Conservation (phyloP, 2,113 vertebrate species). For the Polyodon spathula region DNA sequence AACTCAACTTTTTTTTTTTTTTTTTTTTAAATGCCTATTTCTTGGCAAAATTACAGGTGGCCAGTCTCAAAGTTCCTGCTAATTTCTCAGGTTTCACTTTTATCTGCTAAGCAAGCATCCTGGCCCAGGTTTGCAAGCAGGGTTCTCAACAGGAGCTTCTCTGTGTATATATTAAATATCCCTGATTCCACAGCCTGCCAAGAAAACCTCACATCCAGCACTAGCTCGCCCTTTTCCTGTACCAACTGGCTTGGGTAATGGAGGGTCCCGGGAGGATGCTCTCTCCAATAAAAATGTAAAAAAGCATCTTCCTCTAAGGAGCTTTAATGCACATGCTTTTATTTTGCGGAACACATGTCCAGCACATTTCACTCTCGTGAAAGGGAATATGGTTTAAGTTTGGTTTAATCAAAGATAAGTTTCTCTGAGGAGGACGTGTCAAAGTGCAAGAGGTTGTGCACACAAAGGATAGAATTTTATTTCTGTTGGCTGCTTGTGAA, state of each 20-base stretch:
- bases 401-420: slow-evolving; percentile 42
- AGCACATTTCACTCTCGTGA: slow-evolving; percentile 63
- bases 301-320: slow-evolving; percentile 25
- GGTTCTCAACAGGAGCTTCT: slow-evolving; percentile 60
- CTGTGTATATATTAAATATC: slow-evolving; percentile 58
- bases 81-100: slow-evolving; percentile 75
- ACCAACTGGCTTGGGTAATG: slow-evolving; percentile 49
- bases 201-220: slow-evolving; percentile 46
- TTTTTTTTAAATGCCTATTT: slow-evolving; percentile 35
- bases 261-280: slow-evolving; percentile 57
- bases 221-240: slow-evolving; percentile 54
- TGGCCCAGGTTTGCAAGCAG: slow-evolving; percentile 58
- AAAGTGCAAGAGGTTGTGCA: slow-evolving; percentile 62
- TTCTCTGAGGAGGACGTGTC: slow-evolving; percentile 55
- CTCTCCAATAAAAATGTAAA: slow-evolving; percentile 16
- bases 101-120: slow-evolving; percentile 71
- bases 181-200: slow-evolving; percentile 46
- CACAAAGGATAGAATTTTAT: slow-evolving; percentile 34
- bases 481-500: background rate
- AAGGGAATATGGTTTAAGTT: slow-evolving; percentile 65
- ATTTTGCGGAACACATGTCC: slow-evolving; percentile 61
- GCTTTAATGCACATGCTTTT: slow-evolving; percentile 48
- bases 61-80: slow-evolving; percentile 62
- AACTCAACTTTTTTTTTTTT: slow-evolving; percentile 35
- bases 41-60: slow-evolving; percentile 63